Evolutionary conservation across 2,113 vertebrate species (phyloP).

Genomic region (Calyptomena viridis): DNA sequence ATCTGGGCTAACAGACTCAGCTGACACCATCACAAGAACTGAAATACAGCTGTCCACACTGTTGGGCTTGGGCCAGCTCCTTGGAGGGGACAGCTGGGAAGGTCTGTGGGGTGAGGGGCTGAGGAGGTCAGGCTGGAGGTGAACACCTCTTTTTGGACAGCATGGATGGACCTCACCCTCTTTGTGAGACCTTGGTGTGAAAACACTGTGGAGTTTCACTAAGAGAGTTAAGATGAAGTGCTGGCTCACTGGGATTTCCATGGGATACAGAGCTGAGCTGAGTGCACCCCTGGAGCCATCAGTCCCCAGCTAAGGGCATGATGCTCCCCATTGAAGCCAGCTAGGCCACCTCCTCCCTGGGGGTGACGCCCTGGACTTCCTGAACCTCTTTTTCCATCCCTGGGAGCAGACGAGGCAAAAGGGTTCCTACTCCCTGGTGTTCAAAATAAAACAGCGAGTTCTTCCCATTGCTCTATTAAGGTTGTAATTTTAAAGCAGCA

Average conservation of each 20-base stretch:
- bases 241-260: not conserved
- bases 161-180: rapidly evolving
- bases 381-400: not conserved
- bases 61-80: not conserved
- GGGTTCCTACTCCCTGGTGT: not conserved
- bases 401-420: not conserved
- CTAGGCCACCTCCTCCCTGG: not conserved
- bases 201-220: rapidly evolving
- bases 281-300: not conserved
- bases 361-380: not conserved
- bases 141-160: not conserved
- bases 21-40: rapidly evolving
- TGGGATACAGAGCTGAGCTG: not conserved
- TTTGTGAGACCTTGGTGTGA: rapidly evolving
- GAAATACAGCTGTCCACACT: not conserved
- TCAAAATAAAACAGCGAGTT: not conserved
- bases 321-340: not conserved
- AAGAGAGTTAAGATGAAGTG: not conserved
- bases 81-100: not conserved
- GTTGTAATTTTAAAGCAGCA: slow-evolving; percentile 22
- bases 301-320: not conserved
- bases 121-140: not conserved
- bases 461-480: not conserved
- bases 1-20: not conserved
- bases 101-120: not conserved